Evolutionary conservation across 2,113 vertebrate species (phyloP).

Genomic region (Mola mola): DNA sequence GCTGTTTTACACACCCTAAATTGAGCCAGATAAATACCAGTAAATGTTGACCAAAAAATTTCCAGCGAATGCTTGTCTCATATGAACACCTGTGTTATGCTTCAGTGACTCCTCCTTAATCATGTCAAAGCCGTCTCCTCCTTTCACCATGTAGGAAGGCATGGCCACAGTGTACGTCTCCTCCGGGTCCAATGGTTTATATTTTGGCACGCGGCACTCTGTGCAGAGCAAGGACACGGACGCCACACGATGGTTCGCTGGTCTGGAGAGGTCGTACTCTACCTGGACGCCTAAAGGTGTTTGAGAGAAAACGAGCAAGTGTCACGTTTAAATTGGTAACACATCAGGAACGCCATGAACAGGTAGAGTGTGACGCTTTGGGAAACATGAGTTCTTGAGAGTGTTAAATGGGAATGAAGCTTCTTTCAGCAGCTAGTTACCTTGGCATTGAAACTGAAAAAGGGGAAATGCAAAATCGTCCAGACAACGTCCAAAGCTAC

Average conservation of each 20-base stretch:
- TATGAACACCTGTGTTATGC: conserved; percentile 90
- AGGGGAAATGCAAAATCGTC: too few relatives aligned
- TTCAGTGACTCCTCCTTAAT: conserved; percentile 84
- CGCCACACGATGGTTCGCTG: conserved; percentile 80
- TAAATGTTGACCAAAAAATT: too few relatives aligned
- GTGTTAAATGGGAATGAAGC: too few relatives aligned
- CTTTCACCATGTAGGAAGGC: conserved; percentile 82
- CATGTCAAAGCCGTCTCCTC: conserved; percentile 88
- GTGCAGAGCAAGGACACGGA: conserved; percentile 85
- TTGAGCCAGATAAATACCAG: too few relatives aligned
- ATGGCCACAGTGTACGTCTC: conserved; percentile 85
- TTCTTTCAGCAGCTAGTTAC: too few relatives aligned
- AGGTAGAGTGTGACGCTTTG: neutral
- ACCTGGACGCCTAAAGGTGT: conserved; percentile 84
- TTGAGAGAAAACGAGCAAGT: neutral
- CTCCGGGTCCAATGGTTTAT: conserved; percentile 80
- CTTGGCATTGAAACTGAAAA: too few relatives aligned
- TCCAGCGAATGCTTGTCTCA: too few relatives aligned
- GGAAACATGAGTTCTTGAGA: too few relatives aligned
- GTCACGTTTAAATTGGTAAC: neutral
- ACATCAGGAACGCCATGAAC: neutral
- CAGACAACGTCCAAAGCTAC: too few relatives aligned
- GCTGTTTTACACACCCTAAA: too few relatives aligned
- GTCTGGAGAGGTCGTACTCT: conserved; percentile 84
- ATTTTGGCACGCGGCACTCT: conserved; percentile 86